Conservation (phyloP, 2,113 vertebrate genomes). For the Addax nasomaculatus region DNA sequence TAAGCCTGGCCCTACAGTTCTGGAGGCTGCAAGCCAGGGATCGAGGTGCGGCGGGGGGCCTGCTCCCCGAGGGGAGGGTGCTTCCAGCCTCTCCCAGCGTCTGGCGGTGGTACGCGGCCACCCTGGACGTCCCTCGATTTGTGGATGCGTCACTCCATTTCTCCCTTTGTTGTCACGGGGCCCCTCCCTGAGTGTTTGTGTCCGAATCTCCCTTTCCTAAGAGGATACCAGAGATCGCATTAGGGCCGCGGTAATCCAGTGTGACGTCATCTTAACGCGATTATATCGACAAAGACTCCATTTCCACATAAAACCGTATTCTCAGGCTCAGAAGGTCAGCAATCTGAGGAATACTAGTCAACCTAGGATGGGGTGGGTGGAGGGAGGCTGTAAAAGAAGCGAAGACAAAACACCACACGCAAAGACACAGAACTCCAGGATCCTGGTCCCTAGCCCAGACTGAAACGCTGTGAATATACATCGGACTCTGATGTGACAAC, state of each 20-base stretch:
- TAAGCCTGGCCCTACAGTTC: neutral
- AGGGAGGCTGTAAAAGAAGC: neutral
- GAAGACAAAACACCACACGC: neutral
- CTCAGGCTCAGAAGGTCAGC: neutral
- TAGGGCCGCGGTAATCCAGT: too few species aligned
- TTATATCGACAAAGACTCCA: neutral
- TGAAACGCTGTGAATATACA: neutral
- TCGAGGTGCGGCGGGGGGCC: neutral
- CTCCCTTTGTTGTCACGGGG: neutral
- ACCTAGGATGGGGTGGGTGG: neutral
- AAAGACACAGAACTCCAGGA: neutral
- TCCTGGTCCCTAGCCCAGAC: neutral
- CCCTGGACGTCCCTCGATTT: neutral
- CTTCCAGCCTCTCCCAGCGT: neutral
- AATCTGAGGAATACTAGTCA: neutral
- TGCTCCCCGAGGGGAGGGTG: neutral
- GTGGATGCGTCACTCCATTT: neutral
- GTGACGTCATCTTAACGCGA: neutral
- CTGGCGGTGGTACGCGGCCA: neutral
- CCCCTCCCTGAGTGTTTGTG: neutral
- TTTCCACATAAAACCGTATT: neutral
- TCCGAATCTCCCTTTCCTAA: neutral
- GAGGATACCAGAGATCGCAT: neutral
- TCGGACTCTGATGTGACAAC: fast-evolving
- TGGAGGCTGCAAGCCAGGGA: neutral